A percentile compares a stretch with the other conserved stretches of the same genome.
Evolutionary conservation across 64 coral and sea anemone genomes (phyloP).

Genomic region (Catalaphyllia jardinei): DNA sequence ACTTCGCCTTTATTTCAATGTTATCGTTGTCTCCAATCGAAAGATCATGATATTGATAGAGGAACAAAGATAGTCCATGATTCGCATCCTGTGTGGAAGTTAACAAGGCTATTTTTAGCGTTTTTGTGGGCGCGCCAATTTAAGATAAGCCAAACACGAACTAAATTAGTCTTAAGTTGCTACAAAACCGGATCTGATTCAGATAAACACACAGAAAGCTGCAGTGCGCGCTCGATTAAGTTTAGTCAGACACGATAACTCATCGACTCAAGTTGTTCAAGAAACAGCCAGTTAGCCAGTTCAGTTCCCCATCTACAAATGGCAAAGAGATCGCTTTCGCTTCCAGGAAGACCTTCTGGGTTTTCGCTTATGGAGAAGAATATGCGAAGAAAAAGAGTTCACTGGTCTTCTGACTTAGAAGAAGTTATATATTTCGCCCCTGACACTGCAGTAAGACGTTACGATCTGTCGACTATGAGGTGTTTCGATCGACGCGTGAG

Average conservation of each 20-base stretch:
- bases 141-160: slow-evolving; percentile 7
- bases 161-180: neutral
- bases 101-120: slow-evolving; percentile 8
- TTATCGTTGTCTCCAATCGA: neutral
- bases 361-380: slow-evolving; percentile 14
- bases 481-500: slow-evolving; percentile 5
- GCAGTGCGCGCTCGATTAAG: neutral
- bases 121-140: neutral
- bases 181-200: neutral
- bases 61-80: neutral
- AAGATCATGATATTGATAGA: neutral
- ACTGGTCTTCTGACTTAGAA: slow-evolving; percentile 32
- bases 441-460: neutral
- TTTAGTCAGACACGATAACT: neutral
- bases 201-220: slow-evolving; percentile 11
- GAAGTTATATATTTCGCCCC: slow-evolving; percentile 42
- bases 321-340: slow-evolving; percentile 29
- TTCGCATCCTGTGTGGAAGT: neutral
- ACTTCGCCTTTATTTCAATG: neutral
- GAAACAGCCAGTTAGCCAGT: neutral
- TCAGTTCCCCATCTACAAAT: neutral
- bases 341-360: slow-evolving; percentile 18
- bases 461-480: neutral
- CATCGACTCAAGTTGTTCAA: neutral
- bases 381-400: slow-evolving; percentile 21